Evolutionary conservation across 2,888 invertebrate genomes (phyloP).

Genomic region (Anodontia alba): DNA sequence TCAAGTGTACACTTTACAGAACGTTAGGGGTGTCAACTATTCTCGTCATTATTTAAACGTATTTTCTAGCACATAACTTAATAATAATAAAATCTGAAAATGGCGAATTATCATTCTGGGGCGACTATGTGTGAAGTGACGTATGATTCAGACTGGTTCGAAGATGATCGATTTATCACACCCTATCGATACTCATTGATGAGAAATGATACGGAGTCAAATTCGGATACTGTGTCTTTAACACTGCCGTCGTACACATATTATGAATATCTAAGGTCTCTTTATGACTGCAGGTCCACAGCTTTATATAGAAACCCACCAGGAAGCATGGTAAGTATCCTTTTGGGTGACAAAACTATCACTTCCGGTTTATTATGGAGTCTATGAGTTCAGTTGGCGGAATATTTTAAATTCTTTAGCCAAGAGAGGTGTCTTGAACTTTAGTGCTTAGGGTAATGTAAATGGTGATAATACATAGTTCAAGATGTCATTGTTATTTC

Average conservation of each 20-base stretch:
- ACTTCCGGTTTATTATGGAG: neutral
- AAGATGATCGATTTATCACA: conserved; percentile 63
- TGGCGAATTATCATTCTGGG: conserved; percentile 43
- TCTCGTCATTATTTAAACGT: no score
- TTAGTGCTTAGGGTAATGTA: no score
- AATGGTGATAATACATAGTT: no score
- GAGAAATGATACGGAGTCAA: conserved; percentile 55
- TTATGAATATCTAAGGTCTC: conserved; percentile 66
- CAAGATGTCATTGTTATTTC: no score
- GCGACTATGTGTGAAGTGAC: conserved; percentile 73
- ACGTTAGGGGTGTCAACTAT: no score
- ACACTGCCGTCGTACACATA: conserved; percentile 66
- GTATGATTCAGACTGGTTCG: conserved; percentile 69
- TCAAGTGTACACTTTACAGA: no score
- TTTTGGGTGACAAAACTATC: neutral
- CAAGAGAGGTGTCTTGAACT: no score
- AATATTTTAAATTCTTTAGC: no score
- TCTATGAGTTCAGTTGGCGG: no score
- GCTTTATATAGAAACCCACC: conserved; percentile 41
- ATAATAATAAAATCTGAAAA: conserved; percentile 21
- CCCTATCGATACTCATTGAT: conserved; percentile 63
- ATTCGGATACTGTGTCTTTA: conserved; percentile 63
- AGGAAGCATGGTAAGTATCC: conserved; percentile 33
- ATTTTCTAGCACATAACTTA: no score
- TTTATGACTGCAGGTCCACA: conserved; percentile 66